Base-by-base conservation (phyloP, 2,113 vertebrate genomes). In the Pogonocichla stellata region DNA sequence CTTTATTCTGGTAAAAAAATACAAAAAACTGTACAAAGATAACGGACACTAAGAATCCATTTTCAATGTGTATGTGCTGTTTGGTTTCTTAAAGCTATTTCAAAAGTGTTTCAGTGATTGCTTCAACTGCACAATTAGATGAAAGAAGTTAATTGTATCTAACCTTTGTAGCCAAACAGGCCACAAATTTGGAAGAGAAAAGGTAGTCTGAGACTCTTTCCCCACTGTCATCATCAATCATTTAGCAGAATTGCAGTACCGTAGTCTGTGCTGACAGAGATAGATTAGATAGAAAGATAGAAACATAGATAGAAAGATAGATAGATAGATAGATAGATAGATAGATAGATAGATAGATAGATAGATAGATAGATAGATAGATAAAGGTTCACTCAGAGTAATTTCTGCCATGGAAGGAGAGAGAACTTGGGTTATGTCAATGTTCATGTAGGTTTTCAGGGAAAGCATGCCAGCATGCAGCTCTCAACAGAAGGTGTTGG, bases 211-310 rank as follows among this genome's bases (percentile, higher is more conserved):
- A 66, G 42, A 24, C 29, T 34, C 43, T 43, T 75, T 77, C 42
- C 19, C 9, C 6, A 23, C 8, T 58, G 7, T n/a, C n/a, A n/a
- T n/a, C n/a, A 62, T 31, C 0, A 0, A 8, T 51, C 31, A 34
- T 80, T 72, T 15, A 53, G 58, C 28, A 80, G 67, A 88, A 82
- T 6, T 65, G 12, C 26, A 51, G 34, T 67, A 38, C 7, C 43
- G 19, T n/a, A 65, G 24, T 50, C 51, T 54, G 5, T 64, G 43
- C 23, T 67, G 47, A 17, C 14, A 80, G 29, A 2, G 25, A 51
- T 1, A 36, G n/a, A 61, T n/a, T 10, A 33, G 28, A 64, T 17
- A 19, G 34, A 78, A 6, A 31, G 43, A 48, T 12, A 14, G 43
- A 43, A n/a, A n/a, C n/a, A n/a, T 10, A 33, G 28, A 64, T 17